Percentiles rank a stretch among this genome's conserved stretches.
Evolutionary conservation across 2,113 vertebrate genomes (phyloP).

Genomic region (Naja naja): DNA sequence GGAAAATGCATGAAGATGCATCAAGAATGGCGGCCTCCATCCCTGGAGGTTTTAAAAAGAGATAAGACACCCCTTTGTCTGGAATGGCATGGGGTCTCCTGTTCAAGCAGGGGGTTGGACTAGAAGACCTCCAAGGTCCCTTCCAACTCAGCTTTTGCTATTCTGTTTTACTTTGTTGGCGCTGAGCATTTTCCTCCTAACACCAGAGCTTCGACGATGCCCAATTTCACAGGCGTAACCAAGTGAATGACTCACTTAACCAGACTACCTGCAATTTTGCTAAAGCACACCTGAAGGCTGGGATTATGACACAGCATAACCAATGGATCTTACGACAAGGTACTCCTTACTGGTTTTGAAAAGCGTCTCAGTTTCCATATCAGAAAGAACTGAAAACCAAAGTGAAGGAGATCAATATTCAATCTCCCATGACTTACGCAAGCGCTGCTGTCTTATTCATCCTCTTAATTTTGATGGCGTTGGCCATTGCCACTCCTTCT

Average conservation of each 20-base stretch:
- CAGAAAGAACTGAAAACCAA: background rate
- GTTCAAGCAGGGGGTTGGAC: too few species aligned
- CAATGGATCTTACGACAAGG: background rate
- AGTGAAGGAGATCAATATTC: background rate
- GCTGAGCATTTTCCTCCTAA: too few species aligned
- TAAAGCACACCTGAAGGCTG: background rate
- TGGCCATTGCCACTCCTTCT: background rate
- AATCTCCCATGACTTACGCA: background rate
- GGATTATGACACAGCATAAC: background rate
- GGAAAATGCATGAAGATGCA: too few species aligned
- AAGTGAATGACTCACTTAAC: background rate
- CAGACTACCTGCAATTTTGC: background rate
- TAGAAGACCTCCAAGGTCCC: too few species aligned
- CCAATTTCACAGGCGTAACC: too few species aligned
- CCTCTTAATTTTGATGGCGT: background rate
- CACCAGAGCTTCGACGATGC: too few species aligned
- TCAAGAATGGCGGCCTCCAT: too few species aligned
- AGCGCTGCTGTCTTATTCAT: background rate
- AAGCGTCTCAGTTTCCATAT: background rate
- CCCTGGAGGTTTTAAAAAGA: too few species aligned
- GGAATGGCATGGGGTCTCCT: too few species aligned
- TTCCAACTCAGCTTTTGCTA: too few species aligned
- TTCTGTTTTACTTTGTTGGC: background rate
- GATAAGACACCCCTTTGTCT: too few species aligned
- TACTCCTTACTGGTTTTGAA: too few species aligned